Evolutionary conservation across 2,888 invertebrate species (phyloP), one percentile per base, ranked within the genome.

Genomic region (Loripinus fragilis): DNA sequence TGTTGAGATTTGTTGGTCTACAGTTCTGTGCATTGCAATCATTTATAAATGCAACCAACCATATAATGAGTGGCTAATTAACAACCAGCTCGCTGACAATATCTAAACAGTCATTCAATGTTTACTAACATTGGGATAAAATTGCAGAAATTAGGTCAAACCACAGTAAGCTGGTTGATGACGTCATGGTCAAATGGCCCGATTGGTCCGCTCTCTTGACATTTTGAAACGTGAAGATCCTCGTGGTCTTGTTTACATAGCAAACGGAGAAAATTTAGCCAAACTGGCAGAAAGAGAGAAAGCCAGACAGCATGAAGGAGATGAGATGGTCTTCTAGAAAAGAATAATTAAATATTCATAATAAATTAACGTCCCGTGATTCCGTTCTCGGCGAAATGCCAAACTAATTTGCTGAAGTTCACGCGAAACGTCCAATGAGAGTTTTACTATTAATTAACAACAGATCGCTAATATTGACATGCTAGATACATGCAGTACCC

Each of bases 361-460:
- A 60, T 60, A 60, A 60, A 60, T 60, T 60, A 60, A 17, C 42
- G 67, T 81, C 81, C 81, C 81, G 78, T 60, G 64, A 69, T 82
- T 78, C 78, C 76, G 28, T 68, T 30, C 71, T 79, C 68, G 81
- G 81, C 81, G 78, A 74, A 50, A 67, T 82, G 81, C 81, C 81
- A 82, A 82, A 82, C 60, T 71, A 64, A 64, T 50, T 67, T 42
- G 25, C 25, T n/a, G 15, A 42, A 45, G 23, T 67, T 68, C 55
- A 45, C 25, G 33, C 33, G 33, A 72, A 76, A 35, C 70, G 81
- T 78, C 81, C 81, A 67, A 23, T 33, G 30, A 15, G 10, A 23
- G 20, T 60, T 60, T 60, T 33, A 2, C 23, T 23, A 23, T 10
- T 7, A 41, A n/a, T 45, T 23, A 3, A 25, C 23, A 23, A 5